Evolutionary conservation across 2,888 invertebrate genomes (phyloP), one percentile per base, ranked within the genome.

Genomic region (Eutolmus rufibarbis): DNA sequence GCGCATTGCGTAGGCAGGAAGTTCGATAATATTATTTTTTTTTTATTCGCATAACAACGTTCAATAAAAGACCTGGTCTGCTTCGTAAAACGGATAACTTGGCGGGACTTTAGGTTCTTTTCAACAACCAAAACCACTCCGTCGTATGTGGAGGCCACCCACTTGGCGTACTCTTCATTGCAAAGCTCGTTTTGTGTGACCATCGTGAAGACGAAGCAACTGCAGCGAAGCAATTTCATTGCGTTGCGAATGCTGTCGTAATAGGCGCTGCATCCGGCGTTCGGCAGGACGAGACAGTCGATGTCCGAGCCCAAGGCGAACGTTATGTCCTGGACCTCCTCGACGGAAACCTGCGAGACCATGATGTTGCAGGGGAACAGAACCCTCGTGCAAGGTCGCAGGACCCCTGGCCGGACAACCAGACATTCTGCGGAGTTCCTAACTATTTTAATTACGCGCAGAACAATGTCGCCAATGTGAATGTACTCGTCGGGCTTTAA

Each of bases 311-410:
- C 91, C 5, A 90, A 89, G 23, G 90, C 90, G 87, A 92, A 92
- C 0, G 91, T 91, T 3, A 92, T 86, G 66, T 92, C 91, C 87
- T 92, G 92, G 0, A 92, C 87, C 84, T 92, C 92, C 88, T 92
- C 92, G 28, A 90, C 88, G 1, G 92, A 92, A 3, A 91, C 37
- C 4, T 86, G 40, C 28, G 78, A 37, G 16, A 78, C 2, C 37
- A 28, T 66, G 0, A 28, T 16, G 78, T 86, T 14, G 37, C n/a
- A 23, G 4, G 77, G 19, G 31, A 78, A 66, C 8, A 31, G 3
- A 5, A 86, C 86, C 28, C 12, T 37, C 8, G 1, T 19, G 2
- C n/a, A 3, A 1, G 86, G 57, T 7, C 40, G 34, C 12, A 86
- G 23, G 5, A 16, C 23, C 3, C 86, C 86, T 8, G 5, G 28